Conservation (phyloP, 1,140 invertebrate genomes). For the Bombus affinis region DNA sequence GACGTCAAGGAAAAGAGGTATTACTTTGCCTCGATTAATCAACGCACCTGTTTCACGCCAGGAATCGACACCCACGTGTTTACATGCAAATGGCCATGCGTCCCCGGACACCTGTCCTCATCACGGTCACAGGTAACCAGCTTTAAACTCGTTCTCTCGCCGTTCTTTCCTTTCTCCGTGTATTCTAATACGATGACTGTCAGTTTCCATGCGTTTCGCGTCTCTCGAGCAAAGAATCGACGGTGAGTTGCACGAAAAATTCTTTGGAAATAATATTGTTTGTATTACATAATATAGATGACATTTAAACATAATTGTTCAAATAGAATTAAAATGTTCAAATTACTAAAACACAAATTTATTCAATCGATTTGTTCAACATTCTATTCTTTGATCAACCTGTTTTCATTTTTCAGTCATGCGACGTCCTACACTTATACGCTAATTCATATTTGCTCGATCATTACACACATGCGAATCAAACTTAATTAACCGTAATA, state of each 20-base stretch:
- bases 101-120: slow-evolving; percentile 31
- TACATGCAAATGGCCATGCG: slow-evolving; percentile 36
- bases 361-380: not conserved
- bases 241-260: not conserved
- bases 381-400: not conserved
- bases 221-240: not conserved
- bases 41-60: slow-evolving; percentile 48
- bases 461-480: not conserved
- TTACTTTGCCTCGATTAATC: slow-evolving; percentile 54
- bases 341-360: not conserved
- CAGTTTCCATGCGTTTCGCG: not conserved
- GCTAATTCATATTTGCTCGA: not conserved
- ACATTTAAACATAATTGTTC: not conserved
- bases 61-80: slow-evolving; percentile 37
- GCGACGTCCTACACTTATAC: not conserved
- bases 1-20: slow-evolving; percentile 44
- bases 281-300: too few species aligned
- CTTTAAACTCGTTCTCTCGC: slow-evolving; percentile 35
- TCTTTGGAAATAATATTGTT: not conserved
- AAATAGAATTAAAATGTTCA: not conserved
- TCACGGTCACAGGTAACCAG: not conserved
- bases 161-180: not conserved
- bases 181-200: not conserved
- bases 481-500: not conserved
- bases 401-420: not conserved